Evolutionary conservation across 2,888 invertebrate species (phyloP), one percentile per base, ranked within the genome.

Genomic region (Drosophila dives): DNA sequence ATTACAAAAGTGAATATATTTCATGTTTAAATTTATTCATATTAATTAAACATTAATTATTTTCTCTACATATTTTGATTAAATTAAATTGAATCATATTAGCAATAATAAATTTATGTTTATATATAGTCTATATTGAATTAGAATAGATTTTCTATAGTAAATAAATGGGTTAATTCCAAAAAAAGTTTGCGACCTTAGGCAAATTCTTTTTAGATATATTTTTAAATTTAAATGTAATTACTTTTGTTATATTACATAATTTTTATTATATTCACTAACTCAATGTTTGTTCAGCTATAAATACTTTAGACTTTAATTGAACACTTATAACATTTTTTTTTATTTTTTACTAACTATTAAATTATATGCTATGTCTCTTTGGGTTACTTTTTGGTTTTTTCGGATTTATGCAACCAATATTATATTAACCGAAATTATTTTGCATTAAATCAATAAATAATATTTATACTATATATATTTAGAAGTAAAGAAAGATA

Each of bases 401-500:
- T 38, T 0, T 8, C 0, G 3, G 17, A 8, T 0, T 3, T 10
- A 10, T 40, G n/a, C 10, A n/a, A 10, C 0, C 10, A 10, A n/a
- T n/a, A 40, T 40, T n/a, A n/a, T n/a, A 2, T 10, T 1, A n/a
- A n/a, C n/a, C 11, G 5, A n/a, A 40, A 40, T 40, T n/a, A n/a
- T 10, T 40, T 11, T 10, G 2, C 5, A 40, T 40, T 40, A 1
- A 40, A n/a, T n/a, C n/a, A 42, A 11, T n/a, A n/a, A 42, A 42
- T 3, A 20, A 7, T n/a, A 42, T 0, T 20, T 42, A 42, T 20
- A 0, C 11, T 0, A 1, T 12, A 42, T 20, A 6, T 42, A 2
- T 42, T 6, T n/a, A 11, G n/a, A 40, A n/a, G 10, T n/a, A 40
- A 10, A 4, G 0, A 3, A 4, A 10, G 1, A 38, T 38, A 17